Conservation (phyloP, 1,140 invertebrate genomes). For the Diploscapter pachys region DNA sequence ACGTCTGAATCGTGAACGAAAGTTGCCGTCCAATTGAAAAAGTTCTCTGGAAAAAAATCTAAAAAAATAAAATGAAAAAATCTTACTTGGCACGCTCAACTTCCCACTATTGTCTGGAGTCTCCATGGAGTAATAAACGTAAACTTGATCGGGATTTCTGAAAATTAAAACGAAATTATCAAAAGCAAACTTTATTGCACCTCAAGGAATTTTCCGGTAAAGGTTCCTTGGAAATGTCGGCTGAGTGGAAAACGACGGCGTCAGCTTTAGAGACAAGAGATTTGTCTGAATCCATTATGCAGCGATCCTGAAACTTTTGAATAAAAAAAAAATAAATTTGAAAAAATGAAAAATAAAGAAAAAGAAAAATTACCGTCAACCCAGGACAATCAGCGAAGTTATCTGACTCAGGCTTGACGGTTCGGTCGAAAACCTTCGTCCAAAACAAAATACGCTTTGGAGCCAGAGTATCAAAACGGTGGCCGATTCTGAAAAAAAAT, state of each 20-base stretch:
- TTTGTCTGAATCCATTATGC: conserved; percentile 16
- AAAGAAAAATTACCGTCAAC: conserved; percentile 4
- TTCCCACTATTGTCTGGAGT: conserved; percentile 27
- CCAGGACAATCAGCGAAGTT: conserved; percentile 20
- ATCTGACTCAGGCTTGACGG: neutral
- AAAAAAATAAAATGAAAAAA: neutral
- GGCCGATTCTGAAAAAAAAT: conserved; percentile 18
- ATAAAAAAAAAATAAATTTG: neutral
- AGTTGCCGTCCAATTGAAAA: conserved; percentile 68
- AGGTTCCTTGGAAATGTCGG: conserved; percentile 7
- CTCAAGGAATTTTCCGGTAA: neutral
- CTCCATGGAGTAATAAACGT: conserved; percentile 25
- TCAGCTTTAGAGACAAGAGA: conserved; percentile 12
- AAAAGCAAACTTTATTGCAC: no score
- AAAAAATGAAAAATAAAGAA: neutral
- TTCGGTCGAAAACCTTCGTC: conserved; percentile 16
- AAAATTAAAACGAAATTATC: neutral
- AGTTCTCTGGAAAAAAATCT: conserved; percentile 21
- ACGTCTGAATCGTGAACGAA: conserved; percentile 63
- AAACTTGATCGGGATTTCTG: conserved; percentile 14
- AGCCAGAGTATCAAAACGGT: conserved; percentile 20
- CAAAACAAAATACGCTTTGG: conserved; percentile 27
- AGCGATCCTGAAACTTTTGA: conserved; percentile 13
- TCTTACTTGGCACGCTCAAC: neutral
- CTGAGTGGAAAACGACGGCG: conserved; percentile 24